These are phyloP conservation scores for Melanocharis versteri DNA, from an alignment of 2,113 vertebrate genomes.

Conservation along the genomic window DNA sequence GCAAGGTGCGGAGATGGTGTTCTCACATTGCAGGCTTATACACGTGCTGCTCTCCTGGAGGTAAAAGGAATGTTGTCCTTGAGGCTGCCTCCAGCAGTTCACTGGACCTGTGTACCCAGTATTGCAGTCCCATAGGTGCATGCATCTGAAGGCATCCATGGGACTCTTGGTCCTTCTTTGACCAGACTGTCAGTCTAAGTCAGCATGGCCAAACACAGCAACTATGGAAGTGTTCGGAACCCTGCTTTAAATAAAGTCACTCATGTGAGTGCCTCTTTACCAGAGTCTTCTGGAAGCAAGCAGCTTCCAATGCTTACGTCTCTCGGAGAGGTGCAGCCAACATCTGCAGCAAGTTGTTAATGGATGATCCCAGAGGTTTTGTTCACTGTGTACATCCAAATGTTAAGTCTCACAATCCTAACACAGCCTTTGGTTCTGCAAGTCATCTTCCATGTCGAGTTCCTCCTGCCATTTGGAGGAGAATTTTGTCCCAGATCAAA, in stretches of 20 bases:
- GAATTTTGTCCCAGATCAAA: neutral
- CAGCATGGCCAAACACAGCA: neutral
- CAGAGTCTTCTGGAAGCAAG: neutral
- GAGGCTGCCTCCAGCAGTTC: neutral
- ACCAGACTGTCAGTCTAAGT: neutral
- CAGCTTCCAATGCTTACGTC: neutral
- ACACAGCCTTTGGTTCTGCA: neutral
- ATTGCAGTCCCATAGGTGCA: neutral
- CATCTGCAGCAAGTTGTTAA: rapidly evolving
- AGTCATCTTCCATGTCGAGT: neutral
- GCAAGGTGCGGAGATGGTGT: neutral
- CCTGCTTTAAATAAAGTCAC: neutral
- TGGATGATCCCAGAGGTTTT: neutral
- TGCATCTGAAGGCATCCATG: neutral
- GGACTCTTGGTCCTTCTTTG: neutral
- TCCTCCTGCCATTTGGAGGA: neutral
- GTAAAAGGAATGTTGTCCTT: neutral
- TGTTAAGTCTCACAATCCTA: neutral
- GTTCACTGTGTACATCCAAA: neutral
- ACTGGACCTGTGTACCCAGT: neutral
- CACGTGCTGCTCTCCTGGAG: rapidly evolving
- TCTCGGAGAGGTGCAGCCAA: neutral
- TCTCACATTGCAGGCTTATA: neutral
- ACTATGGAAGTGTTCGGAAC: neutral
- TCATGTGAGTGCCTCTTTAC: neutral